Conservation (phyloP, 2,797 vertebrate species). For the Rhinella marina region DNA sequence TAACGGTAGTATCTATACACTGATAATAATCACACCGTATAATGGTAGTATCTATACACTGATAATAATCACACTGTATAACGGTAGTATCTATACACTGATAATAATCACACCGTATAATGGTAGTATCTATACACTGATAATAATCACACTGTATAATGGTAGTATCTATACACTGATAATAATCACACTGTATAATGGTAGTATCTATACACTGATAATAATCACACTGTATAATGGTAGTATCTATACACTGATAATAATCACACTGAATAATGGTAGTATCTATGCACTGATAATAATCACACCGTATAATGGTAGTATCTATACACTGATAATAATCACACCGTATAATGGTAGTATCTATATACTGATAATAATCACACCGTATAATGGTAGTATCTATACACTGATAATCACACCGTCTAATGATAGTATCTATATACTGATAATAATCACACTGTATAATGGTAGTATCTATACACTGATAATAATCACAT, state of each 20-base stretch:
- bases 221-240: not conserved
- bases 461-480: no score
- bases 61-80: no score
- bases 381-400: not conserved
- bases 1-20: constrained; percentile 5
- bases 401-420: no score
- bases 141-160: not conserved
- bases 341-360: not conserved
- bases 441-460: no score
- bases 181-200: no score
- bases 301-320: no score
- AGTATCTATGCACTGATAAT: no score
- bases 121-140: not conserved
- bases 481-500: no score
- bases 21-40: constrained; percentile 13
- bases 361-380: constrained; percentile 29
- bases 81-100: not conserved
- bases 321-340: constrained; percentile 10
- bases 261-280: no score
- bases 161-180: not conserved
- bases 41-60: not conserved
- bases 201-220: no score
- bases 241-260: not conserved
- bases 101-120: not conserved
- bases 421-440: no score